Base-by-base conservation (phyloP, 2,113 vertebrate species). In the Platysternon megacephalum region DNA sequence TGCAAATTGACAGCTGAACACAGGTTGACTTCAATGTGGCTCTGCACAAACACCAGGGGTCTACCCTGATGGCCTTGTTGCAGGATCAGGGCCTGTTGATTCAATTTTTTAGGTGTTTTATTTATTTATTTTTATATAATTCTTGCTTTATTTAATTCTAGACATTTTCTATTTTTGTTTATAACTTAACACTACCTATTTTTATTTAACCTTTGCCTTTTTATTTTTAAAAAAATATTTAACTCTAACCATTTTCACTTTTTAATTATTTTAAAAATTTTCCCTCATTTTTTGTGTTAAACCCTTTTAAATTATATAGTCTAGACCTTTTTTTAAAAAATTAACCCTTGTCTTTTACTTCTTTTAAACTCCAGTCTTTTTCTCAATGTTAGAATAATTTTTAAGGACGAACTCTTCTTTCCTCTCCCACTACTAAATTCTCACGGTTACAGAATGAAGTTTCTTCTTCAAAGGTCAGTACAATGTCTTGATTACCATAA, bases 401-500 rank as follows among this genome's bases (percentile, higher is more conserved):
- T 51, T 74, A 93, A 94, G 65, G 86, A 97, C 48, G 19, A 79
- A 51, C 46, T 92, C 79, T 90, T 89, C 5, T 74, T 92, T 82
- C n/a, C 35, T 91, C 79, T 44, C 56, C 65, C 32, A 58, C 87
- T 4, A 0, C 61, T 88, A 94, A 90, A 95, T 95, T 89, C 93
- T 96, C 93, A 95, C 49, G 85, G 87, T 94, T 95, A 84, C 65
- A 96, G 84, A 97, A 96, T 96, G 84, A 91, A 97, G 96, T 97
- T 98, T 94, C 94, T 96, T 85, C 88, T 94, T 96, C 93, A 95
- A 88, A 97, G 97, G 94, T 95, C 97, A 98, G 87, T 90, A 98
- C 92, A 97, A 96, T 96, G 96, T 98, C 87, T 92, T 97, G 93
- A 98, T 98, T 93, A 93, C 91, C 78, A 98, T 89, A 97, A 96